Percentiles rank a stretch among this genome's conserved stretches.
Conservation (phyloP, 2,888 invertebrate species). For the Cinara cedri region DNA sequence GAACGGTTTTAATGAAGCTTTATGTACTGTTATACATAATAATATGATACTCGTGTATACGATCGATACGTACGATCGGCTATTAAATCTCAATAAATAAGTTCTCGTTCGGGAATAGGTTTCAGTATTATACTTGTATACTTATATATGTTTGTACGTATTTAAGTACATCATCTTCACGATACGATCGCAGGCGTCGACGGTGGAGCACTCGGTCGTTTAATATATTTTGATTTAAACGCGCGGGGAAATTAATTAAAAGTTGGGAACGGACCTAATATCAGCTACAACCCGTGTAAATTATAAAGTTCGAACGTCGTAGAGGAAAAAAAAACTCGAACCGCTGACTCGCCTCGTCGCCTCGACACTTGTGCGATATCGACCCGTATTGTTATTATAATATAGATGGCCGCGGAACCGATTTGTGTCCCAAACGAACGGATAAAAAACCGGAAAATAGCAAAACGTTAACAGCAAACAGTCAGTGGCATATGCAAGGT, state of each 20-base stretch:
- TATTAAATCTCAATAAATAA: slow-evolving; percentile 16
- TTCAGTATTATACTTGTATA: too few species aligned
- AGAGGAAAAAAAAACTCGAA: neutral
- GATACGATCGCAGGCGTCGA: neutral
- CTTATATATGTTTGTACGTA: too few species aligned
- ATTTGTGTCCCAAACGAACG: too few species aligned
- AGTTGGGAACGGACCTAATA: neutral
- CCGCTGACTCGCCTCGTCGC: too few species aligned
- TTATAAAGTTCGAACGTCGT: slow-evolving; percentile 8
- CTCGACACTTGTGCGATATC: neutral
- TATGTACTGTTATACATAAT: neutral
- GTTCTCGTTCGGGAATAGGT: neutral
- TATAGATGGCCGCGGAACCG: too few species aligned
- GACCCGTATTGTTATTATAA: neutral
- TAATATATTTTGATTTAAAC: neutral
- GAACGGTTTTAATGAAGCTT: slow-evolving; percentile 32
- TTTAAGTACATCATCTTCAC: too few species aligned
- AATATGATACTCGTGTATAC: too few species aligned
- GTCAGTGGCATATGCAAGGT: too few species aligned
- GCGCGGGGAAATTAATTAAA: slow-evolving; percentile 18
- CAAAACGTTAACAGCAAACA: too few species aligned
- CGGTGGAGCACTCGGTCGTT: neutral
- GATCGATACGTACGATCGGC: neutral
- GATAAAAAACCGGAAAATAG: too few species aligned
- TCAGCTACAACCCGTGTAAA: neutral